Conservation (phyloP, 2,113 vertebrate species). For the Ctenodactylus gundi region DNA sequence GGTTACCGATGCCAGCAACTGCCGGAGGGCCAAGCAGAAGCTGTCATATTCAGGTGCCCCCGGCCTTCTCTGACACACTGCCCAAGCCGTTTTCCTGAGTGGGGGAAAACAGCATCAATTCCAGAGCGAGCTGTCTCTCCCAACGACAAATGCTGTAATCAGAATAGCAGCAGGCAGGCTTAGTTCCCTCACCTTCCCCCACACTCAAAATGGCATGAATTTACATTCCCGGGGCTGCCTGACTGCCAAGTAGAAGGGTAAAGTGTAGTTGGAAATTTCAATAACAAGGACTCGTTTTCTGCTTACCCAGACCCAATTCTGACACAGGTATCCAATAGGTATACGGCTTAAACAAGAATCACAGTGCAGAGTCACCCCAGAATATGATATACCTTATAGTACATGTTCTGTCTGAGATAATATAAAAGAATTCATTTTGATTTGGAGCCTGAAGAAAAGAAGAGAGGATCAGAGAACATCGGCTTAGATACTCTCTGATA, state of each 20-base stretch:
- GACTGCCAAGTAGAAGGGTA: constrained; percentile 58
- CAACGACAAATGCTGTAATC: constrained; percentile 67
- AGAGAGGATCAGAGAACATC: background rate
- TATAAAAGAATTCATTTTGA: constrained; percentile 43
- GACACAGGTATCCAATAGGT: background rate
- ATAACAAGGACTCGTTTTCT: background rate
- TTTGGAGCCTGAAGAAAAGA: background rate
- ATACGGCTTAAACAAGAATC: background rate
- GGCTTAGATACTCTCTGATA: too few relatives aligned
- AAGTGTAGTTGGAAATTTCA: constrained; percentile 51
- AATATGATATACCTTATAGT: background rate
- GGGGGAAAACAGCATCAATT: constrained; percentile 37
- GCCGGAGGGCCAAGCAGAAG: constrained; percentile 30
- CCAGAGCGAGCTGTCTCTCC: constrained; percentile 61
- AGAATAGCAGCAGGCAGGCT: constrained; percentile 76
- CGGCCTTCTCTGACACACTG: constrained; percentile 31
- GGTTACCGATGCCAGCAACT: background rate
- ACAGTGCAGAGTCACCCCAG: background rate
- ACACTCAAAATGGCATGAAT: constrained; percentile 63
- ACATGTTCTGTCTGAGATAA: background rate
- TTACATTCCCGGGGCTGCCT: constrained; percentile 59
- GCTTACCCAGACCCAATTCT: background rate
- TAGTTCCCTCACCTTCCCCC: constrained; percentile 69
- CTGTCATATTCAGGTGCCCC: background rate
- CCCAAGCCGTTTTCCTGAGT: constrained; percentile 44